Conservation (phyloP, 2,113 vertebrate genomes). For the Zosterops lateralis region DNA sequence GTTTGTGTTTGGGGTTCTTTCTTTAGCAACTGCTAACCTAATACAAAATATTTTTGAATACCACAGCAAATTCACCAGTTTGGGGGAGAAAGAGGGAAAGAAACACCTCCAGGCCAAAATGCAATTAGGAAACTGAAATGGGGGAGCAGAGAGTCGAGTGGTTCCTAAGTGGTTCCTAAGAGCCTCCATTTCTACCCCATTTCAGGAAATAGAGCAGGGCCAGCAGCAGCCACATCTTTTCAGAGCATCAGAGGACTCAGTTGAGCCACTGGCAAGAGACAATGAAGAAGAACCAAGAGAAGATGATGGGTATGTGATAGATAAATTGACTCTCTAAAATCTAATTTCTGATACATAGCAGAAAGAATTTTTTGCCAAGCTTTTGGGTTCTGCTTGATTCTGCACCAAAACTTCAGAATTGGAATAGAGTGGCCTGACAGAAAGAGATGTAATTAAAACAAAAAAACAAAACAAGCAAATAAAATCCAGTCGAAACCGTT, state of each 20-base stretch:
- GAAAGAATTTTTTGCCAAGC: not conserved
- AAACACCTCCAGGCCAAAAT: not conserved
- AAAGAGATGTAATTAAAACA: not conserved
- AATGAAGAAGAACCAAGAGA: not conserved
- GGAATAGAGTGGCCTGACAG: not conserved
- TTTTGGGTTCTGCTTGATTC: not conserved
- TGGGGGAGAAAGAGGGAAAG: not conserved
- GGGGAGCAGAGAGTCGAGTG: not conserved
- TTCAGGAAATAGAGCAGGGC: not conserved
- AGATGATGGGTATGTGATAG: not conserved
- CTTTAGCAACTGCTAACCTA: not conserved
- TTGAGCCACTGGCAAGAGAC: not conserved
- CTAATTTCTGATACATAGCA: not conserved
- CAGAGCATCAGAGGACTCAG: not conserved
- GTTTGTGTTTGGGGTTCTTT: too few relatives aligned
- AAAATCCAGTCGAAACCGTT: not conserved
- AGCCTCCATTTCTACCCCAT: not conserved
- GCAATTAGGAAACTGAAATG: not conserved
- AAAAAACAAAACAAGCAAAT: too few relatives aligned
- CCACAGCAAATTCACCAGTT: not conserved
- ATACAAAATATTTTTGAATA: not conserved
- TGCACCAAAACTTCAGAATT: too few relatives aligned
- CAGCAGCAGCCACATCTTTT: not conserved
- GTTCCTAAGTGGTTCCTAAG: not conserved
- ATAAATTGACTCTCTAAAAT: not conserved